phyloP scores from a whole-genome alignment of 2,797 vertebrate species.

The Fistularia tabacaria region DNA sequence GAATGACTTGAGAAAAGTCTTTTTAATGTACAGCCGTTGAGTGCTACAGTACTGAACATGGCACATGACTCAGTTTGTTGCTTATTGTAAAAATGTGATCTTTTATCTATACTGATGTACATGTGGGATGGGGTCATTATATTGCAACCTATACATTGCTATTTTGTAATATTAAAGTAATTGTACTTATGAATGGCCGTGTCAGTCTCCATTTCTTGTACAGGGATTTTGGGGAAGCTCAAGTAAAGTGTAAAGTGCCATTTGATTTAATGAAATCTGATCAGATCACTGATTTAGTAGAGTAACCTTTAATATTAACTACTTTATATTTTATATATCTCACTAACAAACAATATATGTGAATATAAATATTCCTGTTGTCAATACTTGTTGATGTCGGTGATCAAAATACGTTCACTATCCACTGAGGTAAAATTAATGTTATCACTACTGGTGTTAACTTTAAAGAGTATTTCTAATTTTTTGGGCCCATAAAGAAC shows the following conservation, averaged over 20 bases:
- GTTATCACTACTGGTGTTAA: too few relatives aligned
- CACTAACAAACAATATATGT: too few relatives aligned
- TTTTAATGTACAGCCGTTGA: conserved; percentile 51
- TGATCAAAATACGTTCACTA: too few relatives aligned
- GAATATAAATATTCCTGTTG: too few relatives aligned
- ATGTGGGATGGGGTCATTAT: conserved; percentile 48
- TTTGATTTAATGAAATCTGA: too few relatives aligned
- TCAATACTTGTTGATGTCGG: too few relatives aligned
- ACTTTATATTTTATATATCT: too few relatives aligned
- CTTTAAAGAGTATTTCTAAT: too few relatives aligned
- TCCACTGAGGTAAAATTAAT: too few relatives aligned
- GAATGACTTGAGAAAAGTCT: conserved; percentile 38
- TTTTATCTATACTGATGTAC: conserved; percentile 53
- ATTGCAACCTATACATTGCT: conserved; percentile 73
- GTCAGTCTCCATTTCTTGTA: conserved; percentile 75
- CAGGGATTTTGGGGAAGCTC: conserved; percentile 39
- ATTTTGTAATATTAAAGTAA: conserved; percentile 82
- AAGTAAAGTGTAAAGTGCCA: background rate
- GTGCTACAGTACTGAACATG: conserved; percentile 62
- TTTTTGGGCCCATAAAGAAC: too few relatives aligned
- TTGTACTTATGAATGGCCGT: conserved; percentile 79
- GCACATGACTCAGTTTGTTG: conserved; percentile 50
- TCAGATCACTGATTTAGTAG: too few relatives aligned
- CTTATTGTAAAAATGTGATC: conserved; percentile 46
- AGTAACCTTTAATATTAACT: too few relatives aligned